These are phyloP conservation scores for Coronaproctus castanopsis DNA, from an alignment of 2,888 invertebrate species.

Conservation along the genomic window DNA sequence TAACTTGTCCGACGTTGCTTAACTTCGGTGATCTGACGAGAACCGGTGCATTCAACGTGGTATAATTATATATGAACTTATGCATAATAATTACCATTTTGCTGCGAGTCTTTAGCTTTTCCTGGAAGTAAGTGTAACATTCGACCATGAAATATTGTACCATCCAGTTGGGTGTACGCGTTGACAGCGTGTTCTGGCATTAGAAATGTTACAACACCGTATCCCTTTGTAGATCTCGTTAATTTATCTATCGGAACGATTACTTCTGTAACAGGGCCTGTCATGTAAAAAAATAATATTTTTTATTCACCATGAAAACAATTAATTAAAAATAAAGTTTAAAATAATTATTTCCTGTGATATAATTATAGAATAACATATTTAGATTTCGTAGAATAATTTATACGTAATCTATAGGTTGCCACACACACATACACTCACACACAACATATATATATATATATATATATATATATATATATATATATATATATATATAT, in stretches of 20 bases:
- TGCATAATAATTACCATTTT: slow-evolving; percentile 24
- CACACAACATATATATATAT: too few species aligned
- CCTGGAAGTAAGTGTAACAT: slow-evolving; percentile 85
- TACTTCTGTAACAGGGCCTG: slow-evolving; percentile 68
- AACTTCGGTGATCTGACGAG: too few species aligned
- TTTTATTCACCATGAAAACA: background rate
- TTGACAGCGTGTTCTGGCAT: slow-evolving; percentile 87
- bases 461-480: too few species aligned
- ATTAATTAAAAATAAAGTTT: background rate
- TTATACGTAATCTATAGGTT: too few species aligned
- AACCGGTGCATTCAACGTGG: too few species aligned
- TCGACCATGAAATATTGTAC: slow-evolving; percentile 73
- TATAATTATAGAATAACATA: slow-evolving; percentile 3
- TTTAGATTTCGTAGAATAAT: background rate
- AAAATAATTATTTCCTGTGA: too few species aligned
- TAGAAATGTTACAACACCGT: slow-evolving; percentile 76
- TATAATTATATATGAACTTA: too few species aligned
- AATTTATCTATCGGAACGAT: slow-evolving; percentile 68
- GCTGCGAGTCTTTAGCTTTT: slow-evolving; percentile 37
- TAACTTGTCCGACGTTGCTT: too few species aligned
- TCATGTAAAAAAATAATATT: slow-evolving; percentile 13
- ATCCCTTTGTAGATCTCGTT: slow-evolving; percentile 56
- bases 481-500: too few species aligned
- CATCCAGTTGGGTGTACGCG: slow-evolving; percentile 74
- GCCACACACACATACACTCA: too few species aligned